Percentiles rank a stretch among this genome's conserved stretches.
Conservation (phyloP, 1,140 invertebrate species). For the Sitophilus oryzae region DNA sequence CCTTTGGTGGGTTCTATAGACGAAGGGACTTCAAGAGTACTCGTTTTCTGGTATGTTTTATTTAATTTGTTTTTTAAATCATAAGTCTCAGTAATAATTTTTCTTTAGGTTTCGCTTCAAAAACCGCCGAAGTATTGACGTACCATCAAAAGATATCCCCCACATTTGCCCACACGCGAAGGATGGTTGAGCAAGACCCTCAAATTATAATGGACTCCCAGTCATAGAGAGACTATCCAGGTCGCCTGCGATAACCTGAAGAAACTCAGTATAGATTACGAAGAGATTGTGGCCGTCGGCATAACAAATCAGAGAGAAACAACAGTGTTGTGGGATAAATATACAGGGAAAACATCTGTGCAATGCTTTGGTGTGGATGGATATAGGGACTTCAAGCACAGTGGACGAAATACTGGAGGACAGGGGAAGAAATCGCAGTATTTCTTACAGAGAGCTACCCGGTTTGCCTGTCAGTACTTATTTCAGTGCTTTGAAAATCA, state of each 20-base stretch:
- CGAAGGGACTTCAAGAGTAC: slow-evolving; percentile 92
- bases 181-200: slow-evolving; percentile 97
- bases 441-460: slow-evolving; percentile 70
- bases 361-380: slow-evolving; percentile 87
- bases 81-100: too few relatives aligned
- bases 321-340: slow-evolving; percentile 90
- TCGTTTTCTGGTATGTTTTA: slow-evolving; percentile 70
- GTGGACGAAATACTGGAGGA: slow-evolving; percentile 75
- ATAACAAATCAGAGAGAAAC: slow-evolving; percentile 97
- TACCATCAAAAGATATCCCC: slow-evolving; percentile 80
- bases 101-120: slow-evolving; percentile 83
- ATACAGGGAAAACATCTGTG: slow-evolving; percentile 86
- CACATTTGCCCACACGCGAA: slow-evolving; percentile 79
- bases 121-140: slow-evolving; percentile 76
- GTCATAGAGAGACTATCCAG: slow-evolving; percentile 72
- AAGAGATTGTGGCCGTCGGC: slow-evolving; percentile 72
- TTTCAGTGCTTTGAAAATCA: slow-evolving; percentile 87
- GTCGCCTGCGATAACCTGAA: slow-evolving; percentile 67
- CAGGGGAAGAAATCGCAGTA: slow-evolving; percentile 71
- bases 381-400: slow-evolving; percentile 78
- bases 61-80: background rate
- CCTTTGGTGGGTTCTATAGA: slow-evolving; percentile 77
- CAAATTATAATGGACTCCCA: slow-evolving; percentile 53
- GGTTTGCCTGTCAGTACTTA: slow-evolving; percentile 94
- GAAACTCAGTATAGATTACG: slow-evolving; percentile 54